Conservation (phyloP, 1,140 invertebrate species). For the Pseudomyrmex concolor region DNA sequence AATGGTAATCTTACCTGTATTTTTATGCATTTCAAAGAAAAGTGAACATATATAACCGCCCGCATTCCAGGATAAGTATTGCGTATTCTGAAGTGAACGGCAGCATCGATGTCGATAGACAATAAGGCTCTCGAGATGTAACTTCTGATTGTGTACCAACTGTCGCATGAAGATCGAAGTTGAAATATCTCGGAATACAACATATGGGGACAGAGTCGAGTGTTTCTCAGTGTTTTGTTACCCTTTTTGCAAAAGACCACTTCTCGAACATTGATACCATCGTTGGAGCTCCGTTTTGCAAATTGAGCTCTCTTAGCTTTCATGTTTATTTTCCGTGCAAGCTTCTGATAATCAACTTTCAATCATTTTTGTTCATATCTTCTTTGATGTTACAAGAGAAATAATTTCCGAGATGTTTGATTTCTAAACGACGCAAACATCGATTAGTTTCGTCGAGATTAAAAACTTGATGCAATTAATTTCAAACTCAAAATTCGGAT, state of each 20-base stretch:
- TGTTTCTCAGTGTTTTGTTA: slow-evolving; percentile 30
- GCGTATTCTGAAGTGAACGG: slow-evolving; percentile 29
- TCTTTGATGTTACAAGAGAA: no score
- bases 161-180: slow-evolving; percentile 73
- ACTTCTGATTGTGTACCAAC: slow-evolving; percentile 77
- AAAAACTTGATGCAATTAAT: no score
- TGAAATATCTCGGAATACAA: slow-evolving; percentile 66
- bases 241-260: slow-evolving; percentile 13
- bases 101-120: slow-evolving; percentile 53
- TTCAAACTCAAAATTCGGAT: no score
- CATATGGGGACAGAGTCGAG: slow-evolving; percentile 78
- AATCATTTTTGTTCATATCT: no score
- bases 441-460: no score
- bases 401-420: no score
- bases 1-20: neutral
- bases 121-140: slow-evolving; percentile 66
- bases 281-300: slow-evolving; percentile 34
- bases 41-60: slow-evolving; percentile 21
- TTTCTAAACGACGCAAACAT: no score
- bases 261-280: slow-evolving; percentile 70
- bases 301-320: slow-evolving; percentile 21
- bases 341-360: slow-evolving; percentile 1
- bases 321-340: slow-evolving; percentile 17
- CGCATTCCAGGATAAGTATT: slow-evolving; percentile 60
- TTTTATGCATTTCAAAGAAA: neutral